Conservation (phyloP, 53 echinoderm and acorn worm genomes). For the Temnopleurus reevesii region DNA sequence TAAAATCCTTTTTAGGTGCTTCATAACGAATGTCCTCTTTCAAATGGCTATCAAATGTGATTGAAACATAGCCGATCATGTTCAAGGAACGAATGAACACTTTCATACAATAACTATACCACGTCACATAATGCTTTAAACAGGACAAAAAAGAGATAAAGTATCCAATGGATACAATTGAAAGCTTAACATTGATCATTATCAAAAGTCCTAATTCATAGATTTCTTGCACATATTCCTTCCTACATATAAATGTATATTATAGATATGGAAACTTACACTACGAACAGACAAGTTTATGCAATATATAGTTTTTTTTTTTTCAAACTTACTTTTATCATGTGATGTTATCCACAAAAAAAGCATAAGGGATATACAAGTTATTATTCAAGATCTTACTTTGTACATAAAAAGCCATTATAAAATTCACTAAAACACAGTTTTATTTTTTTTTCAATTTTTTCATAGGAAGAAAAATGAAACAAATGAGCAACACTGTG, state of each 20-base stretch:
- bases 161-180: constrained; percentile 30
- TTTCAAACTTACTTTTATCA: neutral
- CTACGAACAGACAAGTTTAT: constrained; percentile 48
- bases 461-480: constrained; percentile 26
- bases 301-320: constrained; percentile 41
- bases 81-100: neutral
- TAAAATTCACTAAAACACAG: constrained; percentile 58
- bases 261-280: constrained; percentile 60
- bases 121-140: constrained; percentile 20
- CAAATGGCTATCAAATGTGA: neutral
- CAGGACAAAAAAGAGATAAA: constrained; percentile 16
- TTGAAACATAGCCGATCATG: neutral
- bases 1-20: neutral
- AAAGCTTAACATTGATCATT: constrained; percentile 55
- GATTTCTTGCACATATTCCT: constrained; percentile 57
- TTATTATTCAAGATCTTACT: constrained; percentile 9
- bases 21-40: neutral
- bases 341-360: constrained; percentile 33
- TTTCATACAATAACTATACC: constrained; percentile 49
- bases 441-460: neutral
- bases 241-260: constrained; percentile 61
- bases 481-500: constrained; percentile 32
- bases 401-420: constrained; percentile 62
- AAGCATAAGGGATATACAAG: constrained; percentile 3
- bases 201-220: constrained; percentile 59